phyloP scores from a whole-genome alignment of 2,113 vertebrate genomes.

The Centropus unirufus region DNA sequence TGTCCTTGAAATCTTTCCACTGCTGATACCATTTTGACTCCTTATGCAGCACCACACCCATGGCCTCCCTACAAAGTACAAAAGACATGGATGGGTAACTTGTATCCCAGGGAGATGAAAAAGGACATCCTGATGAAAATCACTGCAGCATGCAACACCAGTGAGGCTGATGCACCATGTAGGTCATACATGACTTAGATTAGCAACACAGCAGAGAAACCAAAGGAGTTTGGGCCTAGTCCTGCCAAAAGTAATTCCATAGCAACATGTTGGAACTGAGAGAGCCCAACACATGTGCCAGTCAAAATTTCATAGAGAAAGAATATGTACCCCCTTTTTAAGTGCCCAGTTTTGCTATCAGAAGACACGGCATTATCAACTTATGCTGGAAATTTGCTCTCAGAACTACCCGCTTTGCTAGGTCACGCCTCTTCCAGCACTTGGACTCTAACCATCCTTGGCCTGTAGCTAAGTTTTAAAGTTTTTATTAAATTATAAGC shows the following conservation, averaged over 20 bases:
- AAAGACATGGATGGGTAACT: background rate
- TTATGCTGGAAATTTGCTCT: background rate
- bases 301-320: background rate
- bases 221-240: background rate
- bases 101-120: rapidly evolving
- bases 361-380: rapidly evolving
- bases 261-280: background rate
- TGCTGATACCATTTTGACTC: constrained; percentile 98
- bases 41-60: constrained; percentile 93
- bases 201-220: background rate
- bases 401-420: background rate
- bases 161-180: background rate
- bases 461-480: background rate
- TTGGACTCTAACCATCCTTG: background rate
- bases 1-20: constrained; percentile 99
- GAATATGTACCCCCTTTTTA: rapidly evolving
- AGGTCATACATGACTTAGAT: rapidly evolving
- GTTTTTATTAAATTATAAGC: background rate
- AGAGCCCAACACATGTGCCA: background rate
- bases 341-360: rapidly evolving
- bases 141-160: background rate
- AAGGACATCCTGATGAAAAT: background rate
- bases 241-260: background rate
- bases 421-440: background rate
- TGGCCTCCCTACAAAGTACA: constrained; percentile 83